phyloP scores from a whole-genome alignment of 2,888 invertebrate genomes.

The Scaptomyza polygonia region DNA sequence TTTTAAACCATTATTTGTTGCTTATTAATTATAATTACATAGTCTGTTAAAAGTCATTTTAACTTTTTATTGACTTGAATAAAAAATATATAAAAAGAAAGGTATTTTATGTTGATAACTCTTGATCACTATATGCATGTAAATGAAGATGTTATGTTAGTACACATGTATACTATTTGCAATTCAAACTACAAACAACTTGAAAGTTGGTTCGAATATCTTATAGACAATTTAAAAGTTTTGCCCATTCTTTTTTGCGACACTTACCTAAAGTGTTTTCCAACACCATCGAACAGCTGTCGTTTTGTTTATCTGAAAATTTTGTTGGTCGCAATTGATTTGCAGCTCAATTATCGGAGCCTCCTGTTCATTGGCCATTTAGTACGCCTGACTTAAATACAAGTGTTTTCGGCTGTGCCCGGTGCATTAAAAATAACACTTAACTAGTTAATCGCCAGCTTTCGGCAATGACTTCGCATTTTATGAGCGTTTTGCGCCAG shows the following conservation, averaged over 20 bases:
- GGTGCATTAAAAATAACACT: conserved; percentile 24
- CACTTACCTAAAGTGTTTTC: not conserved
- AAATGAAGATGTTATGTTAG: not conserved
- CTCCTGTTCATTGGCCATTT: conserved; percentile 4
- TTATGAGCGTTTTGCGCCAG: conserved; percentile 89
- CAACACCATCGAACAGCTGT: conserved; percentile 50
- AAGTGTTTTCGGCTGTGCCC: conserved; percentile 1
- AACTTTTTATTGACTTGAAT: conserved; percentile 13
- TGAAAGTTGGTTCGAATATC: not conserved
- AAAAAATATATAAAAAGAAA: conserved; percentile 3
- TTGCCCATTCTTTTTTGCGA: not conserved
- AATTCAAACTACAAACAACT: not conserved
- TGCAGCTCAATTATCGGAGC: conserved; percentile 5
- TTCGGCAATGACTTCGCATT: conserved; percentile 85
- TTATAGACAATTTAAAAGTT: not conserved
- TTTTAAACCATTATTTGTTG: conserved; percentile 48
- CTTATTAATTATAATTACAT: conserved; percentile 16
- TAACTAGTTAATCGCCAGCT: conserved; percentile 5
- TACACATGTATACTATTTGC: not conserved
- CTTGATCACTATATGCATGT: not conserved
- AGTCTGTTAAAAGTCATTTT: conserved; percentile 9
- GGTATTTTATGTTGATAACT: not conserved
- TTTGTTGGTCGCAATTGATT: conserved; percentile 12
- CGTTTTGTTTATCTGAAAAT: conserved; percentile 50
- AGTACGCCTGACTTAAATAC: conserved; percentile 44